Evolutionary conservation across 2,113 vertebrate species (phyloP), one percentile per base, ranked within the genome.

Genomic region (Recurvirostra avosetta): DNA sequence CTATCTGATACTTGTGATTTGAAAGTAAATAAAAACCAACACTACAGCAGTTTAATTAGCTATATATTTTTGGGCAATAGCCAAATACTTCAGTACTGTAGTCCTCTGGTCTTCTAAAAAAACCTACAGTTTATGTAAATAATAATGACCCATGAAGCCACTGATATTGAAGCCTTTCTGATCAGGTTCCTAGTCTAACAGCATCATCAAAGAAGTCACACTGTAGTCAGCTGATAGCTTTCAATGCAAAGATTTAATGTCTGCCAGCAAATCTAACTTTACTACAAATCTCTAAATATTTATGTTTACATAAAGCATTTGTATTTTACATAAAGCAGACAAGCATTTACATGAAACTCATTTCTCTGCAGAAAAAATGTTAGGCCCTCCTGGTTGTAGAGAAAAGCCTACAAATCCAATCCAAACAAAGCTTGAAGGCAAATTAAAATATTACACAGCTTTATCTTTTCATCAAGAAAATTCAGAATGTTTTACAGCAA

Each of bases 391-490:
- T n/a, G 11, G 40, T 67, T 71, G 47, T 36, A 13, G 29, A 71
- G 20, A 66, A 95, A 96, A 91, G 73, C 70, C 58, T 72, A 34
- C 30, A 94, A 87, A 85, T 13, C 38, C 12, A 94, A 91, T 43
- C 23, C 76, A 96, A 97, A 93, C 58, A 93, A 80, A 92, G 73
- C 84, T 16, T 43, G 73, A 87, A 94, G 93, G 84, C 87, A 95
- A 81, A 88, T 63, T 75, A 83, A 93, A 92, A 59, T 38, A 95
- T 47, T 63, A 94, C 50, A 80, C 22, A 34, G 29, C 15, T 71
- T 92, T 96, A 96, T 95, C 83, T 87, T 91, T 77, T 34, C 47
- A 95, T 96, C 94, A 84, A 63, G 30, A 96, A 84, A 94, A 92
- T 38, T 71, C 50, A 50, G 32, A 83, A 38, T 83, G 79, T 49